Conservation (phyloP, 1,140 invertebrate species). For the Drosophila pseudoananassae region DNA sequence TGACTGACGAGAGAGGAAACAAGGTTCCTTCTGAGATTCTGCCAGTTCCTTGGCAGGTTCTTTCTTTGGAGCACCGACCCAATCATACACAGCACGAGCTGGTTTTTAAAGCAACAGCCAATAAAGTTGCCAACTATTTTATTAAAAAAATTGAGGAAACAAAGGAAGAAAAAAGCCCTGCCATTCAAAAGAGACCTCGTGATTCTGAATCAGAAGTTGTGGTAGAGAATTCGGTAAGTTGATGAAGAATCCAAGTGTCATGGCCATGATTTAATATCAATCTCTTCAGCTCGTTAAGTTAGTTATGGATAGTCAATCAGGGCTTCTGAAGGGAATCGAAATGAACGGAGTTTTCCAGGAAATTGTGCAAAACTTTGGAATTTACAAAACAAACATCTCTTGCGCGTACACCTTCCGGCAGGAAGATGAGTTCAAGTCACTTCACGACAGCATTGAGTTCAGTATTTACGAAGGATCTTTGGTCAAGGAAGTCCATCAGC, state of each 20-base stretch:
- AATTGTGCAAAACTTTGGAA: conserved; percentile 89
- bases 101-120: conserved; percentile 86
- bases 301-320: conserved; percentile 63
- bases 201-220: conserved; percentile 26
- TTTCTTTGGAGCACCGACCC: conserved; percentile 87
- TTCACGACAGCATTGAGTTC: conserved; percentile 84
- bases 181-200: neutral
- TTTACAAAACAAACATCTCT: conserved; percentile 90
- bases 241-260: neutral
- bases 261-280: neutral
- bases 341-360: conserved; percentile 79
- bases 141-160: conserved; percentile 22
- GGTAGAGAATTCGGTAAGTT: conserved; percentile 60
- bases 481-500: conserved; percentile 93
- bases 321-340: conserved; percentile 86
- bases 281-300: conserved; percentile 49
- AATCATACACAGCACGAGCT: conserved; percentile 88
- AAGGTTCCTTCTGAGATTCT: conserved; percentile 86
- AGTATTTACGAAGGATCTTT: conserved; percentile 87
- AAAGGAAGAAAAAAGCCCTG: neutral
- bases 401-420: conserved; percentile 96
- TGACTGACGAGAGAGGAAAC: conserved; percentile 86
- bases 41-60: conserved; percentile 86
- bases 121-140: conserved; percentile 50
- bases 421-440: conserved; percentile 77